phyloP scores from a whole-genome alignment of 2,888 invertebrate genomes.

The Eupithecia subfuscata region DNA sequence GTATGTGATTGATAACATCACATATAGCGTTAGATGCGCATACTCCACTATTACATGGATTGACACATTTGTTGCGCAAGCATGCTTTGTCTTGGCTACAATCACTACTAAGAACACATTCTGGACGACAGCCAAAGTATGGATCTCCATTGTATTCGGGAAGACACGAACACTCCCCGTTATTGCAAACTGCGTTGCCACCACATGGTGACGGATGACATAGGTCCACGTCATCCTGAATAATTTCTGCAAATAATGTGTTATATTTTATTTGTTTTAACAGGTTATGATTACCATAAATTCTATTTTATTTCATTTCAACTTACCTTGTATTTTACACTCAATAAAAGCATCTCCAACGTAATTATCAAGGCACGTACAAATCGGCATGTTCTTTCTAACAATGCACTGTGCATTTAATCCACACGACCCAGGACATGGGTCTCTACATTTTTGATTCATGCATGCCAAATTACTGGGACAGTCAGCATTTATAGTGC shows the following conservation, averaged over 20 bases:
- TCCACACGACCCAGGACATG: slow-evolving; percentile 92
- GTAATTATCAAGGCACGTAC: slow-evolving; percentile 88
- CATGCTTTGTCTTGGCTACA: slow-evolving; percentile 87
- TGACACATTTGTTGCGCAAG: slow-evolving; percentile 86
- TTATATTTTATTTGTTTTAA: not conserved
- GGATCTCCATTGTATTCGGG: slow-evolving; percentile 87
- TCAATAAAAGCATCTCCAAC: slow-evolving; percentile 89
- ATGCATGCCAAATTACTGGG: slow-evolving; percentile 90
- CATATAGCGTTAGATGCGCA: slow-evolving; percentile 89
- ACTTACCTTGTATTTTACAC: slow-evolving; percentile 83
- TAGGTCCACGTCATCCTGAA: slow-evolving; percentile 73
- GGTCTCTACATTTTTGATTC: slow-evolving; percentile 89
- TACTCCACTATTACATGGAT: slow-evolving; percentile 87
- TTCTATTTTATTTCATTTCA: not conserved
- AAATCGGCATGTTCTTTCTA: slow-evolving; percentile 89
- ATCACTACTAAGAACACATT: slow-evolving; percentile 88
- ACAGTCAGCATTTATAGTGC: slow-evolving; percentile 90
- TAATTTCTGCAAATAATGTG: slow-evolving; percentile 55
- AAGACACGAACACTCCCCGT: slow-evolving; percentile 85
- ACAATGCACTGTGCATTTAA: slow-evolving; percentile 86
- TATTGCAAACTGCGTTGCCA: slow-evolving; percentile 83
- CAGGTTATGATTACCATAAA: not conserved
- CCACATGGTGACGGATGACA: slow-evolving; percentile 89
- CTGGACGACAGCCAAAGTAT: slow-evolving; percentile 87
- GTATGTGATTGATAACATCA: slow-evolving; percentile 88